Base-by-base conservation (phyloP, 2,888 invertebrate genomes). In the Himalopsyche tibetana region DNA sequence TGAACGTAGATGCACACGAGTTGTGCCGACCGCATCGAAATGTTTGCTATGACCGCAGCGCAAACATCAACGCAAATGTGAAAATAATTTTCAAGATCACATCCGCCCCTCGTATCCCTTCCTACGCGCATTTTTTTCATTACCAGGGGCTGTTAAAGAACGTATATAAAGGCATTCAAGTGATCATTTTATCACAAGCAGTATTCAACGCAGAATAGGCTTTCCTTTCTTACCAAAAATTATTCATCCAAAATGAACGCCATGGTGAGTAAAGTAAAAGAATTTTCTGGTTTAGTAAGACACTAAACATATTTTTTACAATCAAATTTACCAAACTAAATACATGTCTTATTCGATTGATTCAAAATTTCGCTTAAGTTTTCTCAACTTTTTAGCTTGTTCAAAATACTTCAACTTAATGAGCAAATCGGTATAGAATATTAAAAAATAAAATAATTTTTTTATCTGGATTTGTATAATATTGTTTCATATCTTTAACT, bases 201-300 rank as follows among this genome's bases (percentile, higher is more conserved):
- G 86, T 86, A 82, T 86, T 88, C 88, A 74, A 9, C 40, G 80
- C 86, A 84, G 87, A 87, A 88, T 86, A 87, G 88, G 87, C 88
- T 84, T 42, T 36, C 12, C 74, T 74, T 36, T 74, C 36, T 36
- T 28, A 51, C 51, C 15, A 15, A 74, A 36, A 51, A n/a, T 36
- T 56, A 55, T n/a, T 63, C 82, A 83, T 51, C 81, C 55, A 86
- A 11, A 55, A 86, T 86, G 86, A 86, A 86, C 63, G 69, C 81
- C 80, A 56, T 83, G 80, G 86, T 86, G 19, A 86, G 86, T 81
- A 9, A 82, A 82, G 12, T 36, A 12, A 5, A 45, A 36, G 17
- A 11, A 80, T 80, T 36, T 80, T 40, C 40, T 79, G 28, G 12
- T 79, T 6, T 17, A n/a, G 28, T 28, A 28, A 28, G 2, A 28